Conservation (phyloP, 2,113 vertebrate species). For the Tylochromis polylepis region DNA sequence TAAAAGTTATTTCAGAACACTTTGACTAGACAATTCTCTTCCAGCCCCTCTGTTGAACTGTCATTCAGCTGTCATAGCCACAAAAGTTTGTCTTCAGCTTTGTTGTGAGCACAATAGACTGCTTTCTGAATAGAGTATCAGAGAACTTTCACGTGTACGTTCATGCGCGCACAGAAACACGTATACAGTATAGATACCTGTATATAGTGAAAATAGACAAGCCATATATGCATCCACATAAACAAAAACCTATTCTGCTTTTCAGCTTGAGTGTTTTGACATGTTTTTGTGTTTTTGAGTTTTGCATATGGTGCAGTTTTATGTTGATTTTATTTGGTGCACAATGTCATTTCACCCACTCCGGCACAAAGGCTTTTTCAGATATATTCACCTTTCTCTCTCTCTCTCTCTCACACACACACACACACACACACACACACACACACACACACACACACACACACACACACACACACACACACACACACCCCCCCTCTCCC, state of each 20-base stretch:
- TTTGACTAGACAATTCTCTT: conserved; percentile 55
- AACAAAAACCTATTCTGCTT: not conserved
- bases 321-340: not conserved
- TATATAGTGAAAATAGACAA: not conserved
- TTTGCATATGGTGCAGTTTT: not conserved
- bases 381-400: not conserved
- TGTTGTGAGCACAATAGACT: conserved; percentile 41
- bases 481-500: not conserved
- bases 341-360: conserved; percentile 9
- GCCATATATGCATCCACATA: not conserved
- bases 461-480: not conserved
- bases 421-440: not conserved
- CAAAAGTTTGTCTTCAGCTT: conserved; percentile 56
- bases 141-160: not conserved
- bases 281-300: conserved; percentile 1
- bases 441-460: not conserved
- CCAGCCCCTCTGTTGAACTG: conserved; percentile 34
- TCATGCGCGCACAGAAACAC: not conserved
- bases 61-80: conserved; percentile 58
- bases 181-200: not conserved
- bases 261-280: conserved; percentile 6
- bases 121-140: conserved; percentile 38
- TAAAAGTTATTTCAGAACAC: conserved; percentile 46
- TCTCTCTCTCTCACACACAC: not conserved
- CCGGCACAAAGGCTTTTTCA: not conserved